Evolutionary conservation across 2,888 invertebrate genomes (phyloP).

Genomic region (Pharmacophagus antenor): DNA sequence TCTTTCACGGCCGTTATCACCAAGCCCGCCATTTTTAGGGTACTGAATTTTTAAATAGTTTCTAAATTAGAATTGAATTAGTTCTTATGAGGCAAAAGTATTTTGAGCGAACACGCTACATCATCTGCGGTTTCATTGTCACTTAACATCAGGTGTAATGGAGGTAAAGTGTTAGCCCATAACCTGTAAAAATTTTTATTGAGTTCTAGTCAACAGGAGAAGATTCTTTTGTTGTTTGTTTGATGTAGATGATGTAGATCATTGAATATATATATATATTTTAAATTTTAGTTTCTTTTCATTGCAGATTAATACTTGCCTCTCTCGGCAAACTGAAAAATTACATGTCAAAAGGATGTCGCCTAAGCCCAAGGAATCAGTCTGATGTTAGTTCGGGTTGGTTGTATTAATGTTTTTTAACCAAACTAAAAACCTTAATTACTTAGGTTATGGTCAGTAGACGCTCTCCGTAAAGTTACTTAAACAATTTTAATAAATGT

Average conservation of each 20-base stretch:
- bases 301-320: conserved; percentile 88
- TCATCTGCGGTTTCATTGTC: too few species aligned
- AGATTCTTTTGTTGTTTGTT: too few species aligned
- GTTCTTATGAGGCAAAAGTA: too few species aligned
- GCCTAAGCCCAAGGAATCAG: conserved; percentile 86
- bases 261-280: too few species aligned
- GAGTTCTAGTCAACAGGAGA: too few species aligned
- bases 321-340: conserved; percentile 89
- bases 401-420: conserved; percentile 28
- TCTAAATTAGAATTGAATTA: background rate
- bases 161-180: too few species aligned
- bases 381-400: conserved; percentile 87
- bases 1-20: conserved; percentile 92
- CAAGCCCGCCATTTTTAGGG: conserved; percentile 97
- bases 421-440: background rate
- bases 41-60: conserved; percentile 32
- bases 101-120: too few species aligned
- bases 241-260: too few species aligned
- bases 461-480: too few species aligned
- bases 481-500: background rate
- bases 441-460: background rate
- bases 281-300: background rate
- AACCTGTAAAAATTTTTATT: too few species aligned
- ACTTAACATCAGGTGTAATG: too few species aligned
- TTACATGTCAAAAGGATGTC: conserved; percentile 87